These are phyloP conservation scores for Acrocephalus scirpaceus DNA, from an alignment of 2,797 vertebrate species.

Conservation along the genomic window DNA sequence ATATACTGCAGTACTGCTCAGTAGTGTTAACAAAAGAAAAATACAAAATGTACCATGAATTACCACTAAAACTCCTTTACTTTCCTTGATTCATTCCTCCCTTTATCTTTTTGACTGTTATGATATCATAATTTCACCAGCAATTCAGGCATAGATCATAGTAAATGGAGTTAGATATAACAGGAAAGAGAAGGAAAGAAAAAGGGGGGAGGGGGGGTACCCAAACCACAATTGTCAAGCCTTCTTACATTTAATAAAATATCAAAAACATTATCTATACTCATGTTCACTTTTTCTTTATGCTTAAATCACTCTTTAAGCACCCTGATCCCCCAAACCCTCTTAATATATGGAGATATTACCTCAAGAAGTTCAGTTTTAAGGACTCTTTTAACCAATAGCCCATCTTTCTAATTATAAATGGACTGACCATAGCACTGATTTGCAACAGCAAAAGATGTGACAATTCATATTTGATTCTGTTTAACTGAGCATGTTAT, in stretches of 20 bases:
- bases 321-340: fast-evolving
- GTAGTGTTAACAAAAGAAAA: slow-evolving; percentile 7
- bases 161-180: slow-evolving; percentile 6
- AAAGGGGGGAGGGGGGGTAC: fast-evolving
- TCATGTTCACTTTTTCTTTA: neutral
- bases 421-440: neutral
- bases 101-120: slow-evolving; percentile 41
- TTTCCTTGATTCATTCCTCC: slow-evolving; percentile 24
- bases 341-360: neutral
- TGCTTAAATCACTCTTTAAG: neutral
- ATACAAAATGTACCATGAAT: neutral
- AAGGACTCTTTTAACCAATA: neutral
- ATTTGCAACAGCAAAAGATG: neutral
- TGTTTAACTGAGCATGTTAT: neutral
- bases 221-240: neutral
- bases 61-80: neutral
- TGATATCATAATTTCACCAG: slow-evolving; percentile 39
- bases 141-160: slow-evolving; percentile 22
- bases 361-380: neutral
- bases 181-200: neutral
- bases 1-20: neutral
- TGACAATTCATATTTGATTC: neutral
- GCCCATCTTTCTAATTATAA: neutral
- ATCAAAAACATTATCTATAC: neutral
- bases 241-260: neutral